Conservation (phyloP, 2,888 invertebrate species). For the Bellardia pandia region DNA sequence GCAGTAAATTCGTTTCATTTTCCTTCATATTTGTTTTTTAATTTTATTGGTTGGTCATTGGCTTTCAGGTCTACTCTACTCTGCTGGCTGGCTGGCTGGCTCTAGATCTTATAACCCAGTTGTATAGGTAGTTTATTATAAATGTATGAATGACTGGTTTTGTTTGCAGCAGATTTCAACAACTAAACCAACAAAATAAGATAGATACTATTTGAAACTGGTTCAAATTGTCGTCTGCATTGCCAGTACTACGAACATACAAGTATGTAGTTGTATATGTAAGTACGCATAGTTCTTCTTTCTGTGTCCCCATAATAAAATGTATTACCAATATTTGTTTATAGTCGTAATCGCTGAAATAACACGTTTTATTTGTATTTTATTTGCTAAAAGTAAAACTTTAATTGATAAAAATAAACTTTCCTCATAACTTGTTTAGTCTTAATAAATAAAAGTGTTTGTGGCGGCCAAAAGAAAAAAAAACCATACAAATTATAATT, state of each 20-base stretch:
- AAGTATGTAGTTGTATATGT: no score
- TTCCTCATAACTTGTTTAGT: constrained; percentile 55
- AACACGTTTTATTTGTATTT: constrained; percentile 49
- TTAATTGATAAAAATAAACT: constrained; percentile 53
- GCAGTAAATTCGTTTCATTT: constrained; percentile 6
- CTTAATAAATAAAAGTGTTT: constrained; percentile 64
- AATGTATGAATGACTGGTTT: constrained; percentile 53
- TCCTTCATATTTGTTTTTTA: background rate
- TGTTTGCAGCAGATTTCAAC: constrained; percentile 26
- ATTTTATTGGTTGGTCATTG: constrained; percentile 46
- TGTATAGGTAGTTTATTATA: constrained; percentile 26
- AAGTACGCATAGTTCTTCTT: background rate
- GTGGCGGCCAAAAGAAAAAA: constrained; percentile 33
- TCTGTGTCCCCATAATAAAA: constrained; percentile 35
- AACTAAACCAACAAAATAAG: constrained; percentile 17
- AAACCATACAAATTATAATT: constrained; percentile 2
- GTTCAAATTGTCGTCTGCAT: constrained; percentile 38
- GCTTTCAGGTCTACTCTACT: constrained; percentile 33
- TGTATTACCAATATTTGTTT: constrained; percentile 39
- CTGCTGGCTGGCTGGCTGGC: background rate
- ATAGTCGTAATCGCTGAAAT: constrained; percentile 15
- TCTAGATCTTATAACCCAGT: constrained; percentile 67
- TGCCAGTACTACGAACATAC: background rate
- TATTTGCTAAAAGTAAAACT: constrained; percentile 7
- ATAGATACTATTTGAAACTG: constrained; percentile 36